Evolutionary conservation across 2,113 vertebrate genomes (phyloP).

Genomic region (Peromyscus leucopus): DNA sequence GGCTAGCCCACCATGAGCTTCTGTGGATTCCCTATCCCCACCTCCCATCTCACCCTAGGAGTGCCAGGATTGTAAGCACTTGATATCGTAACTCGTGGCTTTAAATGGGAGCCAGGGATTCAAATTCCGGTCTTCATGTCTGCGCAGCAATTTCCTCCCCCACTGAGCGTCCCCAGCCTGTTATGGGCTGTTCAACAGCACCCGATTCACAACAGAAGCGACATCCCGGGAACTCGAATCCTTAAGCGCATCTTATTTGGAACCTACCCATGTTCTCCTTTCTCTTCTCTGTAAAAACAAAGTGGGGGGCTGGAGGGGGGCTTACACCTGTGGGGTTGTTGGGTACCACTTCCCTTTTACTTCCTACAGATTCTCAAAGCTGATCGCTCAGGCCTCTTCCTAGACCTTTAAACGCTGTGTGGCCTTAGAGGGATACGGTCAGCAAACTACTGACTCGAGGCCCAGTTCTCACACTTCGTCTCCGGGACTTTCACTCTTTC

Average conservation of each 20-base stretch:
- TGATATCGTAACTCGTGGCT: background rate
- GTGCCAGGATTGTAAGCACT: background rate
- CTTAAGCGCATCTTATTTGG: background rate
- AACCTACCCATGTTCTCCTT: background rate
- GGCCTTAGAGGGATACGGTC: background rate
- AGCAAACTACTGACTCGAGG: accelerated
- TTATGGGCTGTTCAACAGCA: background rate
- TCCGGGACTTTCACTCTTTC: too few species aligned
- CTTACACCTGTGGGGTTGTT: accelerated
- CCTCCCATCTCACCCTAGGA: background rate
- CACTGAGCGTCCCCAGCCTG: background rate
- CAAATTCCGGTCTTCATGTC: background rate
- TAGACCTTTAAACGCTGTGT: background rate
- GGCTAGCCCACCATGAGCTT: background rate
- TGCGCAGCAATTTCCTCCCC: too few species aligned
- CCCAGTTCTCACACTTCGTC: background rate
- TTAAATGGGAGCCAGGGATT: background rate
- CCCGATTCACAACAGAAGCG: background rate
- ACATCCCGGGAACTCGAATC: background rate
- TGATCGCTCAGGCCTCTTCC: background rate
- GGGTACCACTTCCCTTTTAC: background rate
- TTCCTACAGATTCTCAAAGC: background rate
- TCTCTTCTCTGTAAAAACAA: background rate
- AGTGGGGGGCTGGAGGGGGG: accelerated
- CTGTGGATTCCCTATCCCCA: too few species aligned